A percentile compares a stretch with the other conserved stretches of the same genome.
Evolutionary conservation across 2,113 vertebrate genomes (phyloP).

Genomic region (Porphyrio hochstetteri): DNA sequence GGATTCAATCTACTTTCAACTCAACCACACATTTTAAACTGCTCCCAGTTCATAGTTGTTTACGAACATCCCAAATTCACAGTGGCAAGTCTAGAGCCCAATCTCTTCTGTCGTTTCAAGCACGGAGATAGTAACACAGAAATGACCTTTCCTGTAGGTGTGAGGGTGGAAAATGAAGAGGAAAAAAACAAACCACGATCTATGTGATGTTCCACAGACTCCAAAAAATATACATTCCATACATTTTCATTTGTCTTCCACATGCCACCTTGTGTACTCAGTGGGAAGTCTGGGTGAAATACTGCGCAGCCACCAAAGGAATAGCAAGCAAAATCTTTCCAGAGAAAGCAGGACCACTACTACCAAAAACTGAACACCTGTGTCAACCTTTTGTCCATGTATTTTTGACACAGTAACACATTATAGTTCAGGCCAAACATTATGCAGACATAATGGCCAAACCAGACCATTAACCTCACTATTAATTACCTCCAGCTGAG

Average conservation of each 20-base stretch:
- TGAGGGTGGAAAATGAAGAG: neutral
- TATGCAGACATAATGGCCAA: neutral
- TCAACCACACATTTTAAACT: conserved; percentile 7
- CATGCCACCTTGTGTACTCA: neutral
- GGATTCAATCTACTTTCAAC: neutral
- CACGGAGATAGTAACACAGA: neutral
- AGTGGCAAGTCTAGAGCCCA: neutral
- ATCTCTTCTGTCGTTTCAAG: neutral
- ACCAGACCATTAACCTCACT: neutral
- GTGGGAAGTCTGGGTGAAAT: neutral
- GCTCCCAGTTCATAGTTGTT: neutral
- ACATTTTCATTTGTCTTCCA: neutral
- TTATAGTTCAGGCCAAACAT: neutral
- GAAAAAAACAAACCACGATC: neutral
- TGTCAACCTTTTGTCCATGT: neutral
- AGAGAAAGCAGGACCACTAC: neutral
- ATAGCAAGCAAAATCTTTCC: neutral
- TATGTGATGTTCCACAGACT: neutral
- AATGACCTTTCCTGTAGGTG: neutral
- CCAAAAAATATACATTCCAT: neutral
- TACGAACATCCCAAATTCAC: neutral
- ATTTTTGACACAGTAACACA: neutral
- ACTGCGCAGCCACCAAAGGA: neutral
- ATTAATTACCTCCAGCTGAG: neutral
- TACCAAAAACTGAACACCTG: neutral